Evolutionary conservation across 1,140 invertebrate species (phyloP).

Genomic region (Brachionus rubens): DNA sequence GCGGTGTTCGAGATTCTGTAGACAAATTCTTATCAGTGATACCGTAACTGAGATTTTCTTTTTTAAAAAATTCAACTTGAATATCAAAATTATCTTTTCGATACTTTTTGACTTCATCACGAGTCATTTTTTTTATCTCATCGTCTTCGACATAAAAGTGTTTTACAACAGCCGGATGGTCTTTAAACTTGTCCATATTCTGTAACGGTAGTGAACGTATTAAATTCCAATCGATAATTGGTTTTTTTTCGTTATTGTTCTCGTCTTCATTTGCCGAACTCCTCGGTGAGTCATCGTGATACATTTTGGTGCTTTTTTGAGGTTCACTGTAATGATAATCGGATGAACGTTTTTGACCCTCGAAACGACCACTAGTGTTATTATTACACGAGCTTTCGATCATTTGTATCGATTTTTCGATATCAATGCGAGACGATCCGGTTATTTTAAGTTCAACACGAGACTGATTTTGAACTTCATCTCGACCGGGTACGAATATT

Average conservation of each 20-base stretch:
- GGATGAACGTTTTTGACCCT: not conserved
- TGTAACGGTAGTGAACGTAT: constrained; percentile 27
- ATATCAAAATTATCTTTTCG: constrained; percentile 40
- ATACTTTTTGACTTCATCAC: constrained; percentile 40
- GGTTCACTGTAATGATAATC: not conserved
- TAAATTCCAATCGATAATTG: constrained; percentile 32
- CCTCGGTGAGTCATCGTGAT: not conserved
- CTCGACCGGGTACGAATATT: constrained; percentile 23
- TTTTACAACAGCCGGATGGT: constrained; percentile 33
- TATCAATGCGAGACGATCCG: constrained; percentile 10
- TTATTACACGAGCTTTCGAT: constrained; percentile 14
- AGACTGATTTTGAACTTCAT: not conserved
- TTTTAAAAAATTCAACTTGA: constrained; percentile 32
- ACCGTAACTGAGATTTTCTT: constrained; percentile 14
- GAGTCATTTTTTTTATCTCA: constrained; percentile 8
- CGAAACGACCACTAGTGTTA: not conserved
- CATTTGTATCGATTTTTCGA: constrained; percentile 11
- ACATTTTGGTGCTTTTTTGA: not conserved
- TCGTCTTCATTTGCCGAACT: not conserved
- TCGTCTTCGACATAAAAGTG: constrained; percentile 20
- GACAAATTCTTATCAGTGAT: too few species aligned
- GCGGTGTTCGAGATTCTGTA: not conserved
- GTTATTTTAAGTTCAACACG: not conserved
- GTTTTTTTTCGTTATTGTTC: constrained; percentile 26
- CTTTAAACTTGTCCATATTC: constrained; percentile 38